Evolutionary conservation across 2,888 invertebrate species (phyloP).

Genomic region (Tipula vernalis): DNA sequence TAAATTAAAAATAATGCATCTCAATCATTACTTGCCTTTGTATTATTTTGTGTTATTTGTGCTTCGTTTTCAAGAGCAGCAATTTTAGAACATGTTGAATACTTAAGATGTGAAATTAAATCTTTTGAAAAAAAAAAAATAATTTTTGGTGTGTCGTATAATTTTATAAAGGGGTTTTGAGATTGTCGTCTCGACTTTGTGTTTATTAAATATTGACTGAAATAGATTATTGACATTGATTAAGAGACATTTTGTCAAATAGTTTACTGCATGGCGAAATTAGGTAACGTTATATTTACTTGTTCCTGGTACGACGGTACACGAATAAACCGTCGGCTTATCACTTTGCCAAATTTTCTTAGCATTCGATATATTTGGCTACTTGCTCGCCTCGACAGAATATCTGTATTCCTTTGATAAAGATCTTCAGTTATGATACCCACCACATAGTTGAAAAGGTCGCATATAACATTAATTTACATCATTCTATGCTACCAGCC

Average conservation of each 20-base stretch:
- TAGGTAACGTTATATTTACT: neutral
- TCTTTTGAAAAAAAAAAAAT: neutral
- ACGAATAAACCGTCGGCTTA: no score
- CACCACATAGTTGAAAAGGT: no score
- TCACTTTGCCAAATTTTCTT: no score
- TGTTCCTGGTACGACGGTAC: no score
- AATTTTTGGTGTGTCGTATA: neutral
- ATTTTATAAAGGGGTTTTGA: neutral
- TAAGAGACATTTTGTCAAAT: neutral
- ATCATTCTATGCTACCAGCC: no score
- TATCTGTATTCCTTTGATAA: no score
- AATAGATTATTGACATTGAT: constrained; percentile 4
- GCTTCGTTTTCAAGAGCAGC: neutral
- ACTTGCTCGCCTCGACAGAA: no score
- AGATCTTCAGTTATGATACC: no score
- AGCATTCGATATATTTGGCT: no score
- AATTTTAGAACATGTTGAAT: constrained; percentile 4
- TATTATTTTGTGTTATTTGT: neutral
- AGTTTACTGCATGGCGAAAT: neutral
- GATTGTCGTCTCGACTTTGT: neutral
- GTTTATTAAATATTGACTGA: neutral
- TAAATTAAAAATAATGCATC: neutral
- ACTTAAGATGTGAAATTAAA: neutral
- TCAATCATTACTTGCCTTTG: neutral
- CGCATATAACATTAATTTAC: no score